phyloP scores from a whole-genome alignment of 1,140 invertebrate species.

The Cepaea nemoralis region DNA sequence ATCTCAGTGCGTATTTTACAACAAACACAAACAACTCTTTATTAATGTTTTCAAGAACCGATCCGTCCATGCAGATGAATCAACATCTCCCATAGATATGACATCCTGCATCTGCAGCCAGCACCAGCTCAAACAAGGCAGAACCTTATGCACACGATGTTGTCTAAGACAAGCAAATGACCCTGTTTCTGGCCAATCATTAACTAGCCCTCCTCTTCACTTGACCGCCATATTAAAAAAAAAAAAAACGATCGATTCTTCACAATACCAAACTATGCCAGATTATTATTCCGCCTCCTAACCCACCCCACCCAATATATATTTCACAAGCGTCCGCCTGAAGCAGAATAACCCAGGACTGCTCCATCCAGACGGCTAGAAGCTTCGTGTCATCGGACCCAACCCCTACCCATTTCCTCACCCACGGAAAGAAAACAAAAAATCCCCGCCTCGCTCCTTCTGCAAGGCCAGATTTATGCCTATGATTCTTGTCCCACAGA shows the following conservation, averaged over 20 bases:
- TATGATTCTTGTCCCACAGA: slow-evolving; percentile 6
- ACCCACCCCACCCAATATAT: neutral
- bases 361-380: neutral
- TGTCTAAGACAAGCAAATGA: slow-evolving; percentile 36
- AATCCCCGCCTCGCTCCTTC: neutral
- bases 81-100: neutral
- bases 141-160: slow-evolving; percentile 28
- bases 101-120: neutral
- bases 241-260: slow-evolving; percentile 36
- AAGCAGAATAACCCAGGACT: neutral
- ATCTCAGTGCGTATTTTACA: no score
- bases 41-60: no score
- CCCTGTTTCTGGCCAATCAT: slow-evolving; percentile 25
- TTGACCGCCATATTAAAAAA: slow-evolving; percentile 34
- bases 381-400: neutral
- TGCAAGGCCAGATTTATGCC: slow-evolving; percentile 5
- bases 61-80: no score
- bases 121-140: neutral
- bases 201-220: slow-evolving; percentile 5
- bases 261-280: slow-evolving; percentile 23
- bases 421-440: neutral
- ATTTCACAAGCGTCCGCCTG: neutral
- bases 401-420: neutral
- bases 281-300: slow-evolving; percentile 38
- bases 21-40: no score